Base-by-base conservation (phyloP, 2,888 invertebrate genomes). In the Eumerus sabulonum region DNA sequence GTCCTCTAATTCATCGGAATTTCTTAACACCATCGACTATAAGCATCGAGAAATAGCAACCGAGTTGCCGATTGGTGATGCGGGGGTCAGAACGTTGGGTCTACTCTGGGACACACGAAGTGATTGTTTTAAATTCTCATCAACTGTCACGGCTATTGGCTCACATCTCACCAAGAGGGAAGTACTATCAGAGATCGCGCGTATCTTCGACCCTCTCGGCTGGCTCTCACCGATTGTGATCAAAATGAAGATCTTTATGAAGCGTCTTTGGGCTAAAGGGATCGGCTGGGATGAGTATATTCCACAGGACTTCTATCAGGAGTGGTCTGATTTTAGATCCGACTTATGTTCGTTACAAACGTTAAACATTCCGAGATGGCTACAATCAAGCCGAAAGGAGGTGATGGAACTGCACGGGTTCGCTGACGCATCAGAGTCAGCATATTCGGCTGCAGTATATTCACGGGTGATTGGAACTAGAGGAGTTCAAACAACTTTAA, bases 381-480 rank as follows among this genome's bases (percentile, higher is more conserved):
- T n/a, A n/a, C n/a, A n/a, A n/a, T n/a, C n/a, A n/a, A n/a, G n/a
- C n/a, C n/a, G n/a, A n/a, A n/a, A n/a, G n/a, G n/a, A n/a, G n/a
- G n/a, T n/a, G n/a, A n/a, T n/a, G n/a, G n/a, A n/a, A n/a, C n/a
- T n/a, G n/a, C n/a, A n/a, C n/a, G n/a, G n/a, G n/a, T n/a, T n/a
- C n/a, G n/a, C n/a, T n/a, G n/a, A n/a, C n/a, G n/a, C n/a, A n/a
- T n/a, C n/a, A n/a, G n/a, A n/a, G n/a, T n/a, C 36, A 50, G 63
- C 71, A n/a, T 72, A 38, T 9, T 63, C 51, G n/a, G 63, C 63
- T 9, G 63, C 51, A 44, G 51, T 72, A 7, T 72, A 72, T 45
- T 13, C 19, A 4, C 14, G 57, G 16, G 51, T 72, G 0, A 9
- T 59, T n/a, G 50, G 45, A 35, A 1, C 44, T n/a, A 35, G 40